phyloP scores from a whole-genome alignment of 2,797 vertebrate species.

The Channa striata region DNA sequence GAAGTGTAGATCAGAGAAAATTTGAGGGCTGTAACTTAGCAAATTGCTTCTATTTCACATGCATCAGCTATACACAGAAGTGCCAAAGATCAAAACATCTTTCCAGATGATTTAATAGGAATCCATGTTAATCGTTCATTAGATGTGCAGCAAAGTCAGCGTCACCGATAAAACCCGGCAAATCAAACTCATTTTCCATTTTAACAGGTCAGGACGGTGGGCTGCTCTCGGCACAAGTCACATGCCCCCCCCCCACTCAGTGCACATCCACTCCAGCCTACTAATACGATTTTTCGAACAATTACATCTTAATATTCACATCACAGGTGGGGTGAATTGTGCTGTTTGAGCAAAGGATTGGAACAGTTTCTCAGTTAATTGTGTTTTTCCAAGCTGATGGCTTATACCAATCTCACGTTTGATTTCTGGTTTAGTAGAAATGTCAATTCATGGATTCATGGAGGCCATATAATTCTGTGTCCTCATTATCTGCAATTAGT shows the following conservation, averaged over 20 bases:
- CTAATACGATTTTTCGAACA: constrained; percentile 24
- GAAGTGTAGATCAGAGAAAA: not conserved
- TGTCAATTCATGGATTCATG: constrained; percentile 35
- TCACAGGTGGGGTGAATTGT: constrained; percentile 26
- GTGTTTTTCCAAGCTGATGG: not conserved
- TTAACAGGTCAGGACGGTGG: not conserved
- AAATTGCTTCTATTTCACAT: not conserved
- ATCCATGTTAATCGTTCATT: not conserved
- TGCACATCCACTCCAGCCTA: constrained; percentile 5
- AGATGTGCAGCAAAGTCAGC: not conserved
- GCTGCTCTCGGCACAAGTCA: constrained; percentile 16
- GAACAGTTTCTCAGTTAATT: constrained; percentile 15
- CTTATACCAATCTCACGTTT: constrained; percentile 28
- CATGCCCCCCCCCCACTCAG: not conserved
- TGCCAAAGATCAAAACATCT: not conserved
- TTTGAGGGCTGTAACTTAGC: not conserved
- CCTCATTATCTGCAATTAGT: constrained; percentile 52
- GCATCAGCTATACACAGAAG: not conserved
- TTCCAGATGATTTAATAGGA: not conserved
- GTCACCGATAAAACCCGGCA: not conserved
- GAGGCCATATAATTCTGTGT: constrained; percentile 17
- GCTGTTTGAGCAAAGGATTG: constrained; percentile 35
- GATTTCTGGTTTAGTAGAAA: constrained; percentile 38
- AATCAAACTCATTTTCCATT: constrained; percentile 2
- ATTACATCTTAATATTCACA: constrained; percentile 39